Percentiles rank a stretch among this genome's conserved stretches.
Evolutionary conservation across 1,140 invertebrate species (phyloP).

Genomic region (Drosophila takahashii): DNA sequence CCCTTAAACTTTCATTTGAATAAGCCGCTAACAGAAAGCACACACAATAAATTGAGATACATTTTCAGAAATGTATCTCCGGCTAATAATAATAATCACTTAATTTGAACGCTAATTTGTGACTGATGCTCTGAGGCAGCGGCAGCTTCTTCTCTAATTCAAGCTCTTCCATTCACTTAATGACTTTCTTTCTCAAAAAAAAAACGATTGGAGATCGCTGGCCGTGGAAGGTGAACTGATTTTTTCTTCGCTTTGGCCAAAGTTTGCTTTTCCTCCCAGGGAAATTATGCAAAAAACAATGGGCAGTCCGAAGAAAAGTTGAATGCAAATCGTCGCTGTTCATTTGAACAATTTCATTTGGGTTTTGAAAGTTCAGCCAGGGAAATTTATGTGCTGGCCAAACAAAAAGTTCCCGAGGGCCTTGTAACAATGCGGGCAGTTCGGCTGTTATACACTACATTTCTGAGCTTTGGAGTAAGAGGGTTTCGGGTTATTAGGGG

Average conservation of each 20-base stretch:
- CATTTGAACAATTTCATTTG: constrained; percentile 63
- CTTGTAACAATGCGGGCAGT: constrained; percentile 56
- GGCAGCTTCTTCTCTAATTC: constrained; percentile 14
- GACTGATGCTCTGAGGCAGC: constrained; percentile 23
- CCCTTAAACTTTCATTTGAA: constrained; percentile 69
- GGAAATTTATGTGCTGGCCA: constrained; percentile 58
- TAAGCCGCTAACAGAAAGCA: constrained; percentile 57
- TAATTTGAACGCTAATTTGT: constrained; percentile 79
- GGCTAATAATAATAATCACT: constrained; percentile 79
- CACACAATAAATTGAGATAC: constrained; percentile 54
- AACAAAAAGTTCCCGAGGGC: constrained; percentile 47
- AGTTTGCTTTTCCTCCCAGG: constrained; percentile 55
- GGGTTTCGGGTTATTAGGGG: constrained; percentile 6
- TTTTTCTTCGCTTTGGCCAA: constrained; percentile 38
- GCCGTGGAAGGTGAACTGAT: constrained; percentile 66
- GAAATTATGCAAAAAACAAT: constrained; percentile 74
- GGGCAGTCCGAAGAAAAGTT: constrained; percentile 38
- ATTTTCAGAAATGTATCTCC: constrained; percentile 42
- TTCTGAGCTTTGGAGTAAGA: neutral
- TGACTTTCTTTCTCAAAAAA: constrained; percentile 70
- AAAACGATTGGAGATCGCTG: constrained; percentile 17
- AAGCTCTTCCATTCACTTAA: constrained; percentile 53
- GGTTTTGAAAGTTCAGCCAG: constrained; percentile 58
- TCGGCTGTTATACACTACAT: constrained; percentile 18
- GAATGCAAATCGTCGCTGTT: constrained; percentile 65